Base-by-base conservation (phyloP, 2,797 vertebrate species). In the Hapalemur alaotrensis region DNA sequence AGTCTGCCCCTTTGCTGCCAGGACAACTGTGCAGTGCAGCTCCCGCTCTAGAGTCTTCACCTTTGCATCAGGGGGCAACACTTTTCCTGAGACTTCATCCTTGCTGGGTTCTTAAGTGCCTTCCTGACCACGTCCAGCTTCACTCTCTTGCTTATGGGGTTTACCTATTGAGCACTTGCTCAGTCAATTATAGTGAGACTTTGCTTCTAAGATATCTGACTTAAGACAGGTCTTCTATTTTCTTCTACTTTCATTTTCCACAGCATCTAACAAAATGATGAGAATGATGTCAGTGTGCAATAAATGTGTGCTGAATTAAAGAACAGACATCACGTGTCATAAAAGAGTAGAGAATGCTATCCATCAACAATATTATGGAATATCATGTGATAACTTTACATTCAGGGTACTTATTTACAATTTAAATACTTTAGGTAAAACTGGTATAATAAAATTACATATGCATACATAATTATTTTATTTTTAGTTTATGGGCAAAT, bases 351-450 rank as follows among this genome's bases (percentile, higher is more conserved):
- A 73, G 38, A 59, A 72, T 59, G 28, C 4, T 52, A 17, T 30
- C 23, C 46, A 78, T 43, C 13, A 72, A 73, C 1, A 41, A 63
- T 32, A 80, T 41, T 9, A 4, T 38, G 10, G 17, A 88, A 70
- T n/a, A 46, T 3, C 23, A 22, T 30, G 46, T 35, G 13, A 76
- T 88, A 85, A 18, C 25, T 75, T 76, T 48, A 73, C 7, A 35
- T 38, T 72, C 9, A 48, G 28, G 4, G 8, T 57, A 38, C 3
- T 86, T 85, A 83, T 65, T 85, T 82, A 14, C 52, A 90, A 92
- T 65, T 95, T 88, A 54, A 90, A 75, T 79, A 50, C 61, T 75
- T 91, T 86, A 7, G 22, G 11, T 46, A 95, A 89, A 87, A 79
- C 10, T 48, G 32, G 63, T 13, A 89, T 23, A 82, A 89, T 79